Conservation (phyloP, 2,888 invertebrate species). For the Agrochola lychnidis region DNA sequence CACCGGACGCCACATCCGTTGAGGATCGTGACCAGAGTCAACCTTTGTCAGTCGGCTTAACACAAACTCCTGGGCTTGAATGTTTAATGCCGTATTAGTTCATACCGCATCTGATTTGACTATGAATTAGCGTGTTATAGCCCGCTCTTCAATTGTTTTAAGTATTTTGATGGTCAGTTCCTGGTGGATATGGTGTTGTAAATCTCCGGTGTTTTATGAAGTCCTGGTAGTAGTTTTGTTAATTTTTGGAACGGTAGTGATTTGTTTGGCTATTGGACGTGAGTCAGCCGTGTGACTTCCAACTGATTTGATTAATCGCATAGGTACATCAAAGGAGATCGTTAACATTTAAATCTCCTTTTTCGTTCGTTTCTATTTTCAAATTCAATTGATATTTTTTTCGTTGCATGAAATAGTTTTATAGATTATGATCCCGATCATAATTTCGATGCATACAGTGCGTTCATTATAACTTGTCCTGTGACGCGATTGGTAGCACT, state of each 20-base stretch:
- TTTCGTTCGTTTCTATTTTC: background rate
- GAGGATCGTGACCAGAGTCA: slow-evolving; percentile 83
- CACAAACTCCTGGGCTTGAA: slow-evolving; percentile 79
- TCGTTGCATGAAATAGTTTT: background rate
- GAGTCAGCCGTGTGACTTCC: background rate
- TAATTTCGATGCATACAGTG: too few relatives aligned
- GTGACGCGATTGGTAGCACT: too few relatives aligned
- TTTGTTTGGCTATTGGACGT: slow-evolving; percentile 9
- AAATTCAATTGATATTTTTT: background rate
- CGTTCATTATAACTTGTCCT: too few relatives aligned
- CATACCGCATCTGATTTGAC: slow-evolving; percentile 72
- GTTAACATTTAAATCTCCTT: background rate
- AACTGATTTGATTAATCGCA: background rate
- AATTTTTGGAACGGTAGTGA: slow-evolving; percentile 32
- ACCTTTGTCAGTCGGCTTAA: slow-evolving; percentile 75
- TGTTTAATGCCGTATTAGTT: slow-evolving; percentile 84
- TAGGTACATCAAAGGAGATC: background rate
- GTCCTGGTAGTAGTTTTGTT: slow-evolving; percentile 25
- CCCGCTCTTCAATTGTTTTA: slow-evolving; percentile 53
- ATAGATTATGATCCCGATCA: background rate
- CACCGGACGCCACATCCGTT: slow-evolving; percentile 88
- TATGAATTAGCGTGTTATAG: slow-evolving; percentile 58
- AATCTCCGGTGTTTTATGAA: slow-evolving; percentile 57
- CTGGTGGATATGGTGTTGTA: slow-evolving; percentile 52
- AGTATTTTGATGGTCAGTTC: slow-evolving; percentile 53